Evolutionary conservation across 2,797 vertebrate genomes (phyloP), one percentile per base, ranked within the genome.

Genomic region (Salmo trutta): DNA sequence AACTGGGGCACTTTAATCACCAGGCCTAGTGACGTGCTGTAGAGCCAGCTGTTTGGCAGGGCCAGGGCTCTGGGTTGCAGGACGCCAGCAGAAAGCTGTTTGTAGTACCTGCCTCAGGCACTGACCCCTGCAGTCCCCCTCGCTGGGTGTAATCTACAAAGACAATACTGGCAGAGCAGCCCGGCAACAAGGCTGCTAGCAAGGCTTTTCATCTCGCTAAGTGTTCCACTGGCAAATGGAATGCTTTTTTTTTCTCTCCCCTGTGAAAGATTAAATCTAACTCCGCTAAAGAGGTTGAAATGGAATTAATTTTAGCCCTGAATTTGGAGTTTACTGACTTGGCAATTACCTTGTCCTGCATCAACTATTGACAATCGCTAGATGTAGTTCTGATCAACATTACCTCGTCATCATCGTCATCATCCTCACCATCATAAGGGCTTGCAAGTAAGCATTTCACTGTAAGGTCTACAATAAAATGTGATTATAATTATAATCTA

Each of bases 181-280:
- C 79, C 82, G 77, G 71, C 87, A 80, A 86, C 84, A 70, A 52
- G 74, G 83, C 83, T 80, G 71, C 86, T 85, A 80, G 68, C 15
- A 74, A 78, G 79, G 74, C 51, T 82, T 88, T 89, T 89, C 87
- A 89, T 91, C 87, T 85, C 3, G 10, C 81, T 83, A 87, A 91
- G 89, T 91, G 88, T 83, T 90, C 80, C 76, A 73, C 84, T 89
- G 88, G 90, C 83, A 87, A 91, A 91, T 82, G 31, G 77, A 86
- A 67, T 75, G 81, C 73, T 47, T 27, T 75, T 70, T 74, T 62
- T 53, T 17, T 36, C n/a, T 1, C 17, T n/a, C 82, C 71, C 75
- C 66, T 64, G 75, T 68, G 78, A 90, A 84, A 82, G 89, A 92
- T 91, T 91, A 84, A 86, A 88, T 89, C 67, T 82, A 78, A 75